A percentile compares a stretch with the other conserved stretches of the same genome.
phyloP scores from a whole-genome alignment of 1,140 invertebrate genomes.

The Liolophura sinensis region DNA sequence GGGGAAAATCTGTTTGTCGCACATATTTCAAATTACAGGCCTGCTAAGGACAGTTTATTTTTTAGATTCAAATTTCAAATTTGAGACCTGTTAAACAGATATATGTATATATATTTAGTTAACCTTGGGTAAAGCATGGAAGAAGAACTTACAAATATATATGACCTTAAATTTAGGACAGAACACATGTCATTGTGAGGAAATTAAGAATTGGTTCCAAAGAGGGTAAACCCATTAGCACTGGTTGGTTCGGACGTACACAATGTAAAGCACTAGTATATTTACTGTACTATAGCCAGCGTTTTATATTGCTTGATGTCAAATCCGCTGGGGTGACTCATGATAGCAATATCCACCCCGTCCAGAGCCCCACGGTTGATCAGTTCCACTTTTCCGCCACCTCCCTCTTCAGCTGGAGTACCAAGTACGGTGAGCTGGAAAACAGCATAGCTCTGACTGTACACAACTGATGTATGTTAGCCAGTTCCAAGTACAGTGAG shows the following conservation, averaged over 20 bases:
- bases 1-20: too few relatives aligned
- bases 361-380: constrained; percentile 35
- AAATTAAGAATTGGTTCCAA: background rate
- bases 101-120: too few relatives aligned
- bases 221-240: too few relatives aligned
- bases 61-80: too few relatives aligned
- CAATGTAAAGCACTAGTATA: background rate
- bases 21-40: too few relatives aligned
- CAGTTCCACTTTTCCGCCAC: constrained; percentile 41
- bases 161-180: background rate
- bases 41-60: too few relatives aligned
- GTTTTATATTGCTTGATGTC: background rate
- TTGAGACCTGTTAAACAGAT: too few relatives aligned
- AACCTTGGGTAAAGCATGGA: too few relatives aligned
- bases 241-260: background rate
- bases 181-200: background rate
- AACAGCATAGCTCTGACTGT: background rate
- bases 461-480: too few relatives aligned
- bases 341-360: constrained; percentile 41
- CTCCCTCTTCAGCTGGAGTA: constrained; percentile 44
- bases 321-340: constrained; percentile 38
- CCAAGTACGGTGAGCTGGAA: constrained; percentile 38
- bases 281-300: constrained; percentile 1
- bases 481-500: too few relatives aligned
- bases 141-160: background rate